These are phyloP conservation scores for Rhamphomyia laevipes DNA, from an alignment of 2,888 invertebrate genomes.

Conservation along the genomic window DNA sequence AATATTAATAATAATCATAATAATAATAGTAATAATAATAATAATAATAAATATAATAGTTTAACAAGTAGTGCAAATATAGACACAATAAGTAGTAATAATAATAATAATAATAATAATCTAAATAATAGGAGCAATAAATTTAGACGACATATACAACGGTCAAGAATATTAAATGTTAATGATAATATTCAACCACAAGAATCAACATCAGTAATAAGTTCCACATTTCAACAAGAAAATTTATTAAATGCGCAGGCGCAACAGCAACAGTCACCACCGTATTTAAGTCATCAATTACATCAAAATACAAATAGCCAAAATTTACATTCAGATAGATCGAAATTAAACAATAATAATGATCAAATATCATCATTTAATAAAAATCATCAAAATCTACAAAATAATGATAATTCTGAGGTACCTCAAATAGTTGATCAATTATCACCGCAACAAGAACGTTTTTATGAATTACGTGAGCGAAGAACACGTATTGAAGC, in stretches of 20 bases:
- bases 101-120: constrained; percentile 15
- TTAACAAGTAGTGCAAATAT: constrained; percentile 18
- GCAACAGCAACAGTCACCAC: constrained; percentile 13
- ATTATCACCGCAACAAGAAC: not conserved
- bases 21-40: constrained; percentile 11
- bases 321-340: too few relatives aligned
- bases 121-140: constrained; percentile 21
- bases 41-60: constrained; percentile 14
- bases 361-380: not conserved
- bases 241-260: constrained; percentile 18
- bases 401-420: not conserved
- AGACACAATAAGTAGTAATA: constrained; percentile 8
- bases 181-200: too few relatives aligned
- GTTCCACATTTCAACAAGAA: constrained; percentile 7
- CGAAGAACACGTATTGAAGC: constrained; percentile 8
- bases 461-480: constrained; percentile 5
- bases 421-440: not conserved
- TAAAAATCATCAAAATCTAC: not conserved
- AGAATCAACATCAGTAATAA: constrained; percentile 7
- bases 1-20: constrained; percentile 12
- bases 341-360: not conserved
- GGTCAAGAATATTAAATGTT: too few relatives aligned
- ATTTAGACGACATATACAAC: constrained; percentile 21
- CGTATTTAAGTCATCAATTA: too few relatives aligned
- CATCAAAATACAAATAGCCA: too few relatives aligned